Evolutionary conservation across 2,888 invertebrate species (phyloP), one percentile per base, ranked within the genome.

Genomic region (Phyllotreta cruciferae): DNA sequence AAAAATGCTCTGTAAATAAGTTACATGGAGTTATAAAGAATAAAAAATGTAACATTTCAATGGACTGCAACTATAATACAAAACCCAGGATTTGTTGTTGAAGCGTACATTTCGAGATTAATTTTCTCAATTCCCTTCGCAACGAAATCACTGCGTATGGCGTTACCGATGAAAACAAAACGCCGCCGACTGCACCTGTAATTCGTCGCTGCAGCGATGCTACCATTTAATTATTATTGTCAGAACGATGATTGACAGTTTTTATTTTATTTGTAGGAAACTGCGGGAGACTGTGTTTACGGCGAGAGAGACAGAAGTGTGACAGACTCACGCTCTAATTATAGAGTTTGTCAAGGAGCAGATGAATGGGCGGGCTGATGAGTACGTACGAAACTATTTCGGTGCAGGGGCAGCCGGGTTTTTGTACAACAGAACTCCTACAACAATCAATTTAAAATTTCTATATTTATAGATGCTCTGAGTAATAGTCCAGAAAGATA

Each of bases 321-420:
- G 71, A 70, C 71, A 67, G 66, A 67, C 68, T 66, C 66, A 78
- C 78, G 76, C 75, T 72, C 76, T 77, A 77, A 78, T 78, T 78
- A 77, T 73, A 69, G 42, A 74, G 73, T 74, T 73, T 73, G 73
- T 74, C 74, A 73, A 6, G 47, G 47, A 47, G 47, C 24, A 50
- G 50, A 50, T 50, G 36, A 50, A 47, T 47, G 47, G 24, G 24
- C 47, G 47, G 14, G 24, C 24, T 41, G n/a, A n/a, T 8, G 6
- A 14, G 24, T 47, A 11, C 47, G 24, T 24, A 24, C 2, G 24
- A 24, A 24, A 24, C 24, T 24, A 24, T 24, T 24, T 24, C 34
- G 5, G 24, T 47, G 34, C 47, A 47, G 13, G n/a, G 47, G 47
- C 44, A 44, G 10, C 9, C 44, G 1, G 44, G 6, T 41, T 38